A percentile compares a stretch with the other conserved stretches of the same genome.
phyloP scores from a whole-genome alignment of 2,888 invertebrate genomes.

The Eupithecia exiguata region DNA sequence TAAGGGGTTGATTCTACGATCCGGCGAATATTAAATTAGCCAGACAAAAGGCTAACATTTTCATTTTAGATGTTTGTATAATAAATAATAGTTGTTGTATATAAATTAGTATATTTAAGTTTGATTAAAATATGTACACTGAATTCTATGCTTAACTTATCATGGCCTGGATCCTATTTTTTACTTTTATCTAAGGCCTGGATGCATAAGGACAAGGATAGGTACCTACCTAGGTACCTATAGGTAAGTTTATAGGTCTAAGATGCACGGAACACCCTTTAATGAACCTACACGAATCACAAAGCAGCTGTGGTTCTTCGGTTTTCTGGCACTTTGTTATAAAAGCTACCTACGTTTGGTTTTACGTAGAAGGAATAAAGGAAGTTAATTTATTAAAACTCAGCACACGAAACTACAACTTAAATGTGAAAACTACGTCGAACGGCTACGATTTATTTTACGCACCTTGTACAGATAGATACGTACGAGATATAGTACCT shows the following conservation, averaged over 20 bases:
- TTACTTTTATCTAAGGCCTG: too few species aligned
- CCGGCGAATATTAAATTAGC: neutral
- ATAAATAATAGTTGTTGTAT: neutral
- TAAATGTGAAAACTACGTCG: neutral
- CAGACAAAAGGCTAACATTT: neutral
- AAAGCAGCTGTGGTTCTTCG: neutral
- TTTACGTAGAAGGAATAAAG: neutral
- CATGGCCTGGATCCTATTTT: neutral
- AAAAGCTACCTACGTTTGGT: neutral
- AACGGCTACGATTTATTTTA: neutral
- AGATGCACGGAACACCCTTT: neutral
- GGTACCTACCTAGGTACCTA: neutral
- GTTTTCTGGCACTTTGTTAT: slow-evolving; percentile 1
- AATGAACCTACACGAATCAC: neutral
- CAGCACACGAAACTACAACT: neutral
- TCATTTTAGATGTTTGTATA: neutral
- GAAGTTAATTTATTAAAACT: neutral
- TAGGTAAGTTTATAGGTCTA: neutral
- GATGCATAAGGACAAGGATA: neutral
- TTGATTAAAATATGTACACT: neutral
- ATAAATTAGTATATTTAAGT: neutral
- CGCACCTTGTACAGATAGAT: neutral
- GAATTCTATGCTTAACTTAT: neutral
- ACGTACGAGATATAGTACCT: too few species aligned
- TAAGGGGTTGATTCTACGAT: neutral